Evolutionary conservation across 2,113 vertebrate species (phyloP).

Genomic region (Poeciliopsis prolifica): DNA sequence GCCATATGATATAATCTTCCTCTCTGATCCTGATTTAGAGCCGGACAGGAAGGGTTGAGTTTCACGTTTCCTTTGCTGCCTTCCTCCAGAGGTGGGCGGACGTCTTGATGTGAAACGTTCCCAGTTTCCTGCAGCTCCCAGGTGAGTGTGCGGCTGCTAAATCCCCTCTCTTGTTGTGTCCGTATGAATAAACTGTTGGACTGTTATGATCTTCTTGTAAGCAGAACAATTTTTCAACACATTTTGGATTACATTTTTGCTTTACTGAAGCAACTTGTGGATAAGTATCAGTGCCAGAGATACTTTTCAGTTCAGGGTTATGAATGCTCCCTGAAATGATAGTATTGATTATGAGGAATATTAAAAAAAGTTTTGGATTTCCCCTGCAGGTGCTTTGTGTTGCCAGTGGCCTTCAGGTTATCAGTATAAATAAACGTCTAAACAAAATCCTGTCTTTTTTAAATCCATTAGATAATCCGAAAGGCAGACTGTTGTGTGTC

Average conservation of each 20-base stretch:
- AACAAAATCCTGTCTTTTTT: background rate
- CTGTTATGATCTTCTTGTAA: background rate
- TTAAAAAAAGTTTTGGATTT: background rate
- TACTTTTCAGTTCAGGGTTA: background rate
- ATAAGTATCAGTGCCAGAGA: background rate
- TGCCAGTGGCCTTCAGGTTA: background rate
- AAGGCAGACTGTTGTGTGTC: background rate
- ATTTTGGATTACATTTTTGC: background rate
- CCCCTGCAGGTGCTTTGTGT: background rate
- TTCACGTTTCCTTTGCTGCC: constrained; percentile 88
- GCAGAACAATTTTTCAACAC: background rate
- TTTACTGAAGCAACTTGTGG: background rate
- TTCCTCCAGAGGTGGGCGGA: constrained; percentile 85
- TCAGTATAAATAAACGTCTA: background rate
- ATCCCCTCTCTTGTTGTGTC: constrained; percentile 49
- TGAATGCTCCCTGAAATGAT: background rate
- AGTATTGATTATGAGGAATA: background rate
- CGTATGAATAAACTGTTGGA: background rate
- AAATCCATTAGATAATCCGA: background rate
- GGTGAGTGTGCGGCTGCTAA: constrained; percentile 80
- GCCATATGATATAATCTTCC: constrained; percentile 11
- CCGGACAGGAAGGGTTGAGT: constrained; percentile 84
- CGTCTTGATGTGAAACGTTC: constrained; percentile 89
- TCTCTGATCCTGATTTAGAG: background rate
- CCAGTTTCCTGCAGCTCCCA: constrained; percentile 87